phyloP scores from a whole-genome alignment of 2,113 vertebrate species.

The Chrysemys picta region DNA sequence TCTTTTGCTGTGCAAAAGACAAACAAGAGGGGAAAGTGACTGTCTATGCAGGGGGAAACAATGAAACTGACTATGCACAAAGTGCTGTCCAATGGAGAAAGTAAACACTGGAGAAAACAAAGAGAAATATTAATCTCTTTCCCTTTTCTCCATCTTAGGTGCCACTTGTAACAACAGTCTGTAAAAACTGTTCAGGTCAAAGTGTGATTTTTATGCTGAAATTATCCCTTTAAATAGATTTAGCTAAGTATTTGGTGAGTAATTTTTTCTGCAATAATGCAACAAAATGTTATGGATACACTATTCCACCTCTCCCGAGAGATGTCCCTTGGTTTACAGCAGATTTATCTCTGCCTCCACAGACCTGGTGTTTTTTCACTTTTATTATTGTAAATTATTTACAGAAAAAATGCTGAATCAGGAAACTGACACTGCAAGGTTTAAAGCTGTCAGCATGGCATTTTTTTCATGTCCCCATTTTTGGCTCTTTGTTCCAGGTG shows the following conservation, averaged over 20 bases:
- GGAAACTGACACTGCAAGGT: neutral
- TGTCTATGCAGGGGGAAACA: neutral
- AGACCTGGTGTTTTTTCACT: neutral
- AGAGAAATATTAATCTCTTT: neutral
- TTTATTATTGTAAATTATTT: neutral
- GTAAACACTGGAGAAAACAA: neutral
- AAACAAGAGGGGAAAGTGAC: neutral
- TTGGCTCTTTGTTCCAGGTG: neutral
- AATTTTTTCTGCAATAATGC: neutral
- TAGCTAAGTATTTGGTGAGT: neutral
- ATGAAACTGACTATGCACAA: neutral
- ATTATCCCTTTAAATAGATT: neutral
- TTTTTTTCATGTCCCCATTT: conserved; percentile 3
- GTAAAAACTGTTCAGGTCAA: neutral
- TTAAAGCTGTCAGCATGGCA: neutral
- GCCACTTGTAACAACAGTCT: neutral
- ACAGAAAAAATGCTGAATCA: conserved; percentile 6
- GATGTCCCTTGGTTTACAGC: neutral
- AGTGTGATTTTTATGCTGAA: neutral
- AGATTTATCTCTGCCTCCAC: neutral
- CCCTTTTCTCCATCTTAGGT: neutral
- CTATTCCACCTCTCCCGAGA: neutral
- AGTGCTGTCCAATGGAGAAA: neutral
- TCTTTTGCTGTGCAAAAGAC: neutral
- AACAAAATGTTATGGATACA: neutral